phyloP scores from a whole-genome alignment of 2,888 invertebrate species.

The Cephalotes varians region DNA sequence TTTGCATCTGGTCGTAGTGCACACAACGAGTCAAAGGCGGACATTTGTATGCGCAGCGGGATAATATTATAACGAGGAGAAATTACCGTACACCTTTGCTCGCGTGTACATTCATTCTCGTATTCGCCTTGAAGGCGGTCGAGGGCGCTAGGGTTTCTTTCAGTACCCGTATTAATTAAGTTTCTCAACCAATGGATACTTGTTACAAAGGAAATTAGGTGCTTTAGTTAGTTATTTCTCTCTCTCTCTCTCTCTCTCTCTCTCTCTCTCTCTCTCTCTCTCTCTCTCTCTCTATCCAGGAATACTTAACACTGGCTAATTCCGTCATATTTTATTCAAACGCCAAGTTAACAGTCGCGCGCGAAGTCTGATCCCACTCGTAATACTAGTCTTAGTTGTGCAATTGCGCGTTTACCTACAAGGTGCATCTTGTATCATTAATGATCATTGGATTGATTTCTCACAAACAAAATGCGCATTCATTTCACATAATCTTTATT shows the following conservation, averaged over 20 bases:
- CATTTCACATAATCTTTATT: background rate
- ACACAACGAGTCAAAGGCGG: background rate
- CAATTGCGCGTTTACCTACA: background rate
- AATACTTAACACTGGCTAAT: slow-evolving; percentile 28
- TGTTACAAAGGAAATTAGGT: slow-evolving; percentile 32
- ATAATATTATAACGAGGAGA: background rate
- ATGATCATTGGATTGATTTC: slow-evolving; percentile 6
- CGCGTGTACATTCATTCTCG: slow-evolving; percentile 22
- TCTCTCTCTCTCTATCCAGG: too few relatives aligned
- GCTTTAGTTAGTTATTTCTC: background rate
- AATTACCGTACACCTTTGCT: background rate
- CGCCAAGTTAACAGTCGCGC: background rate
- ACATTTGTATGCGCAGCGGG: background rate
- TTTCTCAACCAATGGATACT: slow-evolving; percentile 31
- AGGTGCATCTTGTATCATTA: slow-evolving; percentile 38
- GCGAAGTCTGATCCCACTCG: background rate
- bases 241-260: too few relatives aligned
- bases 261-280: too few relatives aligned
- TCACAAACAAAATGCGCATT: background rate
- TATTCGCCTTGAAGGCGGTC: slow-evolving; percentile 29
- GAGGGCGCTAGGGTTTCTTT: slow-evolving; percentile 52
- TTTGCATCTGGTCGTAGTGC: background rate
- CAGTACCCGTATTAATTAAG: slow-evolving; percentile 57
- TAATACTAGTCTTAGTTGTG: slow-evolving; percentile 15
- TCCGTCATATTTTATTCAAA: slow-evolving; percentile 43